phyloP scores from a whole-genome alignment of 2,113 vertebrate species.

The Saccopteryx bilineata region DNA sequence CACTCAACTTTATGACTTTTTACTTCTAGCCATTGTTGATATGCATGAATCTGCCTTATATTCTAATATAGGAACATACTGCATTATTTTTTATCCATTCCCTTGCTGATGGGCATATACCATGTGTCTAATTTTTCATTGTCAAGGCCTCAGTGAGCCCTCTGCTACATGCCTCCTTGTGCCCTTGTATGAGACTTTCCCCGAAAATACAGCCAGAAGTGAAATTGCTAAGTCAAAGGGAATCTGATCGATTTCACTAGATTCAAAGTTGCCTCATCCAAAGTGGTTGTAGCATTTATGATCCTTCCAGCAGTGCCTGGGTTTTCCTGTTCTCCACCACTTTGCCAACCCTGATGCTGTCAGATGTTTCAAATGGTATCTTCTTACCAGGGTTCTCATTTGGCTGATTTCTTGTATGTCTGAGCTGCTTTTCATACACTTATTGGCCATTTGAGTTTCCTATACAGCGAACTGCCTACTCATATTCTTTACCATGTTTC shows the following conservation, averaged over 20 bases:
- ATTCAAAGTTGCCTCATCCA: neutral
- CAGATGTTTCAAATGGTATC: neutral
- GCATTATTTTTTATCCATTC: neutral
- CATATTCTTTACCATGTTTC: neutral
- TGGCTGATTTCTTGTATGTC: neutral
- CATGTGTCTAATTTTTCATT: neutral
- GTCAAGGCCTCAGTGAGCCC: neutral
- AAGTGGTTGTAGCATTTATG: neutral
- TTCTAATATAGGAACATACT: neutral
- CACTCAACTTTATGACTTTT: neutral
- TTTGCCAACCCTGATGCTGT: neutral
- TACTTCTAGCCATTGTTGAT: neutral
- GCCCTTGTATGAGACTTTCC: neutral
- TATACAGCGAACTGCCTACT: neutral
- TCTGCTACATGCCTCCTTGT: neutral
- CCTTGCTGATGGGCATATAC: neutral
- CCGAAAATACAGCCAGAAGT: neutral
- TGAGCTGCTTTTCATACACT: neutral
- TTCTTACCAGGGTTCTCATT: neutral
- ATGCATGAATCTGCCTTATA: neutral
- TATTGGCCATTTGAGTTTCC: neutral
- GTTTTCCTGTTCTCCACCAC: slow-evolving; percentile 9
- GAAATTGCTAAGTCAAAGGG: neutral
- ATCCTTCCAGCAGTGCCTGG: neutral
- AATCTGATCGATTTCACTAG: neutral